These are phyloP conservation scores for Drosophila nigromelanica DNA, from an alignment of 1,140 invertebrate species.

Conservation along the genomic window DNA sequence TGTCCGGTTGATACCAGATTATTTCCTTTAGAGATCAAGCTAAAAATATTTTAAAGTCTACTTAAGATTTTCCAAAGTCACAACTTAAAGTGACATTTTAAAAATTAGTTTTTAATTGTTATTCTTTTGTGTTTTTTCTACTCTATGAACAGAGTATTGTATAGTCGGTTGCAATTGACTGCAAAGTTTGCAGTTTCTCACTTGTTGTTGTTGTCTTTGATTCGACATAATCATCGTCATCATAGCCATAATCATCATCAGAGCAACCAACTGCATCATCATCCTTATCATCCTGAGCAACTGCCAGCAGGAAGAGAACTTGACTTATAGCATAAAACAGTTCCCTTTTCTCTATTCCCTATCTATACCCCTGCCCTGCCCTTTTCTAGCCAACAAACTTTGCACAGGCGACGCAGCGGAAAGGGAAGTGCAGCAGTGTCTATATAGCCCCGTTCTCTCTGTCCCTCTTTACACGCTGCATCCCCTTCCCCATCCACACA, in stretches of 20 bases:
- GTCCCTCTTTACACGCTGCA: neutral
- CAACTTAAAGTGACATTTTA: too few relatives aligned
- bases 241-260: constrained; percentile 24
- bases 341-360: neutral
- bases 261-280: constrained; percentile 36
- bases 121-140: neutral
- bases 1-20: too few relatives aligned
- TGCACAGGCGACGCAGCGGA: constrained; percentile 64
- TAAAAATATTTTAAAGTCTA: too few relatives aligned
- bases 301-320: constrained; percentile 65
- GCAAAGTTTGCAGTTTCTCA: neutral
- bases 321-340: constrained; percentile 55
- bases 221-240: constrained; percentile 10
- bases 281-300: constrained; percentile 36
- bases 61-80: too few relatives aligned
- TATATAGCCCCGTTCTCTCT: neutral
- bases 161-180: neutral
- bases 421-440: constrained; percentile 64
- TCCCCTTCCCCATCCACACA: neutral
- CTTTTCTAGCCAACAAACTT: constrained; percentile 53
- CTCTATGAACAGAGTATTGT: neutral
- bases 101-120: too few relatives aligned
- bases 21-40: too few relatives aligned
- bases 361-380: neutral
- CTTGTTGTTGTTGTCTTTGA: constrained; percentile 3